Conservation (phyloP, 2,113 vertebrate genomes). For the Aviceda subcristata region DNA sequence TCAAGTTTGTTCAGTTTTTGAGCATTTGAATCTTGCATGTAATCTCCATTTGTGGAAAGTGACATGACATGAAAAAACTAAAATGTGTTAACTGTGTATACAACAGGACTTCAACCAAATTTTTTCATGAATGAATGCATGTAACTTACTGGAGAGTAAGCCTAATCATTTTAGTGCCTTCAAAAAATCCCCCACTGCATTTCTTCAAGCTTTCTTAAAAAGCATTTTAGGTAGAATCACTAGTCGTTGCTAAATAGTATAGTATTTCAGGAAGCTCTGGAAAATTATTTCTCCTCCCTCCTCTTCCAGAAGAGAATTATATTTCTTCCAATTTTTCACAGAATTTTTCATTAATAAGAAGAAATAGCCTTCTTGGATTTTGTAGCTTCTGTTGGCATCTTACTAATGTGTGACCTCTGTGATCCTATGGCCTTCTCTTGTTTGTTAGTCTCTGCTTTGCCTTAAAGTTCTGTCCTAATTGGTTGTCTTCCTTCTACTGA, state of each 20-base stretch:
- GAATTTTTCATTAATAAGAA: not conserved
- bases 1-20: not conserved
- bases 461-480: not conserved
- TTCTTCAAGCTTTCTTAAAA: not conserved
- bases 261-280: not conserved
- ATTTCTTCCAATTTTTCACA: not conserved
- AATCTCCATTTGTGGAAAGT: not conserved
- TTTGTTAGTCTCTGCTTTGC: not conserved
- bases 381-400: not conserved
- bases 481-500: not conserved
- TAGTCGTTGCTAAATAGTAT: not conserved
- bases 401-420: not conserved
- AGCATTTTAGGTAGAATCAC: not conserved
- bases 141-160: not conserved
- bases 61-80: not conserved
- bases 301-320: not conserved
- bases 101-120: not conserved
- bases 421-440: not conserved
- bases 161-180: not conserved
- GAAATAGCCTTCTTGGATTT: not conserved
- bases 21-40: not conserved
- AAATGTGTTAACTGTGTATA: not conserved
- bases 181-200: not conserved
- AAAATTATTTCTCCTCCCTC: not conserved
- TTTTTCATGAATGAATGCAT: not conserved